Conservation (phyloP, 2,113 vertebrate species). For the Corythoichthys haematopterus region DNA sequence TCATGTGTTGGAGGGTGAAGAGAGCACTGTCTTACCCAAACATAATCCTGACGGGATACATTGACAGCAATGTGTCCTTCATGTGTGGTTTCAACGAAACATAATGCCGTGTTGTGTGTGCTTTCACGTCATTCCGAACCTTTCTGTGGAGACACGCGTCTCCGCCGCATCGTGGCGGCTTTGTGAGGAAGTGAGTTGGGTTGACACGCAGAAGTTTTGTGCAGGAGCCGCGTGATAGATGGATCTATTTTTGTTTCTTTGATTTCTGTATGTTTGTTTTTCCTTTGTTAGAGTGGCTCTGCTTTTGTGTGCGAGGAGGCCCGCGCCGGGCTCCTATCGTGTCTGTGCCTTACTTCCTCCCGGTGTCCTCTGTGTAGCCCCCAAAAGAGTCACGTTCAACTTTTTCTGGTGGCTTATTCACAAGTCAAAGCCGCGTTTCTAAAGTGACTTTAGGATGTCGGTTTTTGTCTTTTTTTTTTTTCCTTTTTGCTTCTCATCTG, state of each 20-base stretch:
- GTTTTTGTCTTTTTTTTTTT: constrained; percentile 30
- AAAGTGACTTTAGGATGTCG: constrained; percentile 15
- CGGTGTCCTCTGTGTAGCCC: constrained; percentile 47
- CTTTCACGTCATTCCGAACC: constrained; percentile 59
- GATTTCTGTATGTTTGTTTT: not conserved
- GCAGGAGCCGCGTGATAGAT: constrained; percentile 40
- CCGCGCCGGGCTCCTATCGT: constrained; percentile 34
- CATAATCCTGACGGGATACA: constrained; percentile 78
- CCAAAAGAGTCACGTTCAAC: constrained; percentile 31
- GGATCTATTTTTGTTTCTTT: constrained; percentile 18
- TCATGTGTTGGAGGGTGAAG: constrained; percentile 37
- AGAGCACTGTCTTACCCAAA: constrained; percentile 75
- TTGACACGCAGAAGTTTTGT: constrained; percentile 19
- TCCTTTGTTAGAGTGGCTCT: constrained; percentile 44
- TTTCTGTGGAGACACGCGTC: constrained; percentile 47
- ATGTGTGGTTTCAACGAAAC: constrained; percentile 61
- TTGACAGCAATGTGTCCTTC: constrained; percentile 71
- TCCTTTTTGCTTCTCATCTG: constrained; percentile 21
- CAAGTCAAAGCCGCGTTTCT: constrained; percentile 48
- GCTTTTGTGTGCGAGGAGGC: constrained; percentile 54
- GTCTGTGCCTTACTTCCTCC: constrained; percentile 44
- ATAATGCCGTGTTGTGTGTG: constrained; percentile 62
- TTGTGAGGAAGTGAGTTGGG: constrained; percentile 35
- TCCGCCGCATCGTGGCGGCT: constrained; percentile 43
- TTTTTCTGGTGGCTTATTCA: constrained; percentile 20